Conservation (phyloP, 2,113 vertebrate species). For the Podarcis raffonei region DNA sequence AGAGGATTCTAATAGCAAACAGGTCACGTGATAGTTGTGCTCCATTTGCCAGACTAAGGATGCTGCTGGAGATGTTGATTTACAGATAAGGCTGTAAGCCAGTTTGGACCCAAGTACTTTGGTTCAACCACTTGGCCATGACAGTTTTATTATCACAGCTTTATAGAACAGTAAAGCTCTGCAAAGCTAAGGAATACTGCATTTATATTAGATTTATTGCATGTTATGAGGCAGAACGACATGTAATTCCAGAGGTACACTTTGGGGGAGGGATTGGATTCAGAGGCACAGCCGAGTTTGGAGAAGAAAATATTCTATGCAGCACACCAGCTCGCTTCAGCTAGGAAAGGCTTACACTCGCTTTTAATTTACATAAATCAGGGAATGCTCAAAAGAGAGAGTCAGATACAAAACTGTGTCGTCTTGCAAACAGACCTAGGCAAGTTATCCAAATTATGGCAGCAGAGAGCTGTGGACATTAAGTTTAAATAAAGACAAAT, state of each 20-base stretch:
- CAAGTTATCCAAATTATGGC: conserved; percentile 28
- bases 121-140: background rate
- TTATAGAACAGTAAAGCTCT: background rate
- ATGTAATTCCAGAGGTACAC: background rate
- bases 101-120: background rate
- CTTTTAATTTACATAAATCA: conserved; percentile 21
- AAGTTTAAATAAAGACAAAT: conserved; percentile 35
- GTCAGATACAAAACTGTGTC: conserved; percentile 8
- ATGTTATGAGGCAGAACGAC: background rate
- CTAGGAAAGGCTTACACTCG: background rate
- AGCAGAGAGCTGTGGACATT: background rate
- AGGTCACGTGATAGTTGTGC: background rate
- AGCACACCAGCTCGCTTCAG: background rate
- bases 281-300: background rate
- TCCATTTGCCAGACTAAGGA: background rate
- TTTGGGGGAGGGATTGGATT: background rate
- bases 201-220: background rate
- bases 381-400: background rate
- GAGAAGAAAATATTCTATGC: background rate
- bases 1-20: background rate
- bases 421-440: background rate
- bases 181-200: background rate
- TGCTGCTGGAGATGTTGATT: background rate
- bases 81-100: background rate
- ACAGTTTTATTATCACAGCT: background rate